Evolutionary conservation across 2,888 invertebrate species (phyloP), one percentile per base, ranked within the genome.

Genomic region (Pachycephus smyrnensis): DNA sequence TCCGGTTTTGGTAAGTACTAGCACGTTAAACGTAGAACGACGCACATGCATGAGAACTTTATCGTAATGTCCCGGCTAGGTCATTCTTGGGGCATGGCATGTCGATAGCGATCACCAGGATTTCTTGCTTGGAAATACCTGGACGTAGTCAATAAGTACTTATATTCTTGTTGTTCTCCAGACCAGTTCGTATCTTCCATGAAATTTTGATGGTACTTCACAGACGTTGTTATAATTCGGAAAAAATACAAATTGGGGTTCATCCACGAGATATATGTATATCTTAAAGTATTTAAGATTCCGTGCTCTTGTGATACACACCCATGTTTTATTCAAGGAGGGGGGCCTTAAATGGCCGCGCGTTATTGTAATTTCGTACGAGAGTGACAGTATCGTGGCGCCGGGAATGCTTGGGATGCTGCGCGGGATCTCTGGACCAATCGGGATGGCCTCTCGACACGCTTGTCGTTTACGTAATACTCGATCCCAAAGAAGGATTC

Each of bases 351-450:
- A 71, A 71, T 15, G 31, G 32, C 71, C 4, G 71, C 71, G 71
- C 71, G 71, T 71, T 31, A 71, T 71, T 33, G 71, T 71, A 31
- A 71, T 71, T 71, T 71, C 71, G 71, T 31, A 71, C 31, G 15
- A 33, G 71, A 71, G 31, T 71, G 31, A 33, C 71, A 31, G 71
- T 31, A 71, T 30, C 30, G 31, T 71, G 71, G 71, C 31, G 71
- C 71, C 31, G 71, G 31, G 32, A 31, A 33, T 71, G 71, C 71
- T 71, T 71, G 71, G 71, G 71, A 71, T 71, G 71, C 71, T 71
- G 71, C 71, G 23, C 15, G 55, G 23, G 55, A 23, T 55, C 6
- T 15, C 9, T 55, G 55, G 23, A 55, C 55, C 55, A 55, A 55
- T 55, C 9, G 55, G 55, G 55, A 55, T 55, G 55, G 55, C 23